Evolutionary conservation across 2,888 invertebrate species (phyloP), one percentile per base, ranked within the genome.

Genomic region (Drosophila pseudotalamancana): DNA sequence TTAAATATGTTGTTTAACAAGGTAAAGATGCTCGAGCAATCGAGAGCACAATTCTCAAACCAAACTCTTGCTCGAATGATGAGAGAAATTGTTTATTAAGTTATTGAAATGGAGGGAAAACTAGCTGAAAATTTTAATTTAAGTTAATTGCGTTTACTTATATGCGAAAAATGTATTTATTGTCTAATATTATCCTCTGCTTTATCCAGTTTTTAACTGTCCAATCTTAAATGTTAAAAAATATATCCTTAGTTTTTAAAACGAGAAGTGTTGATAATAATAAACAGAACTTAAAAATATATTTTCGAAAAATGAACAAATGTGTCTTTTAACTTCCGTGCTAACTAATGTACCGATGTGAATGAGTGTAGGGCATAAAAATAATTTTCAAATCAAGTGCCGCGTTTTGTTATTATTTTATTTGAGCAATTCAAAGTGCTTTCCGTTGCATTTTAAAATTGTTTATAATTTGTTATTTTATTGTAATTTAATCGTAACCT

Each of bases 401-500:
- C 9, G 18, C 27, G 27, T 48, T 35, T 53, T 65, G 46, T 57
- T 45, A 34, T 51, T 46, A 55, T 50, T 54, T 37, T 12, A 48
- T 63, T 64, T 64, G 54, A 27, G 34, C 6, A 64, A 64, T 73
- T 73, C 64, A 35, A 76, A 63, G 61, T 74, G 77, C 80, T 74
- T 77, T 63, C 54, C 46, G 34, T 21, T 49, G 66, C 75, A 63
- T 51, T 65, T 61, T 39, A 42, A 45, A 35, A 37, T 55, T 43
- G 56, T 72, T 77, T 49, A 48, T 64, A 68, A 55, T 81, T 74
- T 69, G 68, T 74, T 71, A 72, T 70, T 87, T 82, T 71, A 70
- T 68, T 78, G 70, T 78, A 77, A 78, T 75, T 73, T 88, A 83
- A 88, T 88, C 80, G 77, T 69, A 57, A 77, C 57, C n/a, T 83